Conservation (phyloP, 37 sponge, comb jelly and placozoan species). For the Axinella damicornis region DNA sequence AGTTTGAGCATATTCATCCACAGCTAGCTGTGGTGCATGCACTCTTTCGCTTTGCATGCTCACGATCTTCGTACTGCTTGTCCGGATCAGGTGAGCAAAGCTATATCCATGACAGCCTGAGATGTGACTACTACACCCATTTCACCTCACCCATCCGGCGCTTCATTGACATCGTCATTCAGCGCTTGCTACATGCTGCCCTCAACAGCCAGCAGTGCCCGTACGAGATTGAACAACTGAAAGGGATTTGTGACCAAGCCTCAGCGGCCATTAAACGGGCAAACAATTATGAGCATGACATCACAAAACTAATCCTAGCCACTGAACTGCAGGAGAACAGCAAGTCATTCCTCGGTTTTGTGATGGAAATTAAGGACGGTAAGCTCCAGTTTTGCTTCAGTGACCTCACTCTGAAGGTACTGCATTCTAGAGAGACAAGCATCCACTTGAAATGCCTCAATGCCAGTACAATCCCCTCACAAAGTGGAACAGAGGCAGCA, state of each 20-base stretch:
- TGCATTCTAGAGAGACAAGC: too few relatives aligned
- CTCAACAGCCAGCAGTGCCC: neutral
- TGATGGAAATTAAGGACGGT: neutral
- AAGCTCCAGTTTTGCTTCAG: neutral
- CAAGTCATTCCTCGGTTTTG: neutral
- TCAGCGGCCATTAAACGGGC: neutral
- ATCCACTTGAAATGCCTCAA: conserved; percentile 8
- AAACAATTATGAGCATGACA: conserved; percentile 20
- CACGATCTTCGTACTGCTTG: conserved; percentile 4
- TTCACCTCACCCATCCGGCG: conserved; percentile 58
- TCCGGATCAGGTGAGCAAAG: neutral
- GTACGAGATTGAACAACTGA: conserved; percentile 7
- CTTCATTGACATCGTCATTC: conserved; percentile 41
- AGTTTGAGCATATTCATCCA: conserved; percentile 33
- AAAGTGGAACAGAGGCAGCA: neutral
- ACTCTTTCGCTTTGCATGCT: neutral
- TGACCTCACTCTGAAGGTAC: neutral
- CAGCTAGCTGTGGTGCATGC: conserved; percentile 28
- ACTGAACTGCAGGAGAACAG: neutral
- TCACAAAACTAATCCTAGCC: neutral
- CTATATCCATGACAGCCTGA: conserved; percentile 10
- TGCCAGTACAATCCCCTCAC: neutral
- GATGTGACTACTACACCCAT: conserved; percentile 29
- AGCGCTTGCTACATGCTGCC: conserved; percentile 17
- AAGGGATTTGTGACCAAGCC: neutral